A percentile compares a stretch with the other conserved stretches of the same genome.
phyloP scores from a whole-genome alignment of 2,113 vertebrate species.

The Colaptes auratus region DNA sequence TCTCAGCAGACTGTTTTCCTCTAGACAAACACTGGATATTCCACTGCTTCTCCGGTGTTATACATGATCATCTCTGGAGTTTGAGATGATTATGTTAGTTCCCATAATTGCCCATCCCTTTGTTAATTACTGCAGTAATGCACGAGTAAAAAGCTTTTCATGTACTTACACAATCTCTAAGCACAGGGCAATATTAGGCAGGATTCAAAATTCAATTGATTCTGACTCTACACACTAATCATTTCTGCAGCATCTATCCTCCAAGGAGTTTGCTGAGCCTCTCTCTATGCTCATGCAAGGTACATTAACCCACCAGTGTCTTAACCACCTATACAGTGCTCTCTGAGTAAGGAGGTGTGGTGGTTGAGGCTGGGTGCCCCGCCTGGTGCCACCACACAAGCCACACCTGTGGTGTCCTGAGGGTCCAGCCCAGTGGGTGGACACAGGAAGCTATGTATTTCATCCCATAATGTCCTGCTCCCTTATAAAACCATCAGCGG shows the following conservation, averaged over 20 bases:
- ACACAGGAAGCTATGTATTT: no score
- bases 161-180: neutral
- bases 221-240: neutral
- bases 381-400: no score
- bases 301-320: neutral
- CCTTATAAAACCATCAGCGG: no score
- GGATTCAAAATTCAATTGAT: neutral
- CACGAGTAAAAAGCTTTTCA: neutral
- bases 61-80: neutral
- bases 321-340: neutral
- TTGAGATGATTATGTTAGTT: neutral
- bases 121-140: neutral
- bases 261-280: neutral
- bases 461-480: no score
- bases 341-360: neutral
- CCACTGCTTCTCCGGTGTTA: neutral
- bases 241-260: neutral
- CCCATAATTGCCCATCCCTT: neutral
- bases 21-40: neutral
- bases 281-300: neutral
- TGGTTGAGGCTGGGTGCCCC: no score
- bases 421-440: no score
- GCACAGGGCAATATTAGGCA: neutral
- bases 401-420: no score
- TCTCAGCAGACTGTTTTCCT: neutral